Evolutionary conservation across 2,888 invertebrate species (phyloP), one percentile per base, ranked within the genome.

Genomic region (Drosophila lutescens): DNA sequence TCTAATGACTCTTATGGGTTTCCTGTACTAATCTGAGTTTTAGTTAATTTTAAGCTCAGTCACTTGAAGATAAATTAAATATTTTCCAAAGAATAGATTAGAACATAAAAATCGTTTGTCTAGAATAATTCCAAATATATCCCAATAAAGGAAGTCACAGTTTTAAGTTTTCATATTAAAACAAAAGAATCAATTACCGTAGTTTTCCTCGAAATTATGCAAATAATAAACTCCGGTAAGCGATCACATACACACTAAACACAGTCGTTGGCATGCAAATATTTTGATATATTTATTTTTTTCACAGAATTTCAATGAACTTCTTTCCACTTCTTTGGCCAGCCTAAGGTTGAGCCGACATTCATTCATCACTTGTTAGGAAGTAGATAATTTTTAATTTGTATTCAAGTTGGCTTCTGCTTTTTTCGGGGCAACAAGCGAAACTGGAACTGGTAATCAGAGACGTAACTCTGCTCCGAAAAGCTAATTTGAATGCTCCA

Each of bases 401-500:
- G 70, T 65, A 71, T 71, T 65, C 70, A 74, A 50, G 50, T 41
- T 32, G 46, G 46, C 74, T 74, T 65, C 74, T 56, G 66, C 32
- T 30, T 51, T 70, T 69, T 53, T 63, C 30, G 40, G 46, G 30
- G 47, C 68, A 68, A 74, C 70, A 70, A 49, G 8, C 69, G 26
- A 47, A 54, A 66, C 70, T 69, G 65, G 61, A 71, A 36, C 72
- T 61, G 46, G 66, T 74, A 71, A 74, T 66, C 55, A 51, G 53
- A 72, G 53, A 54, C 75, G 57, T 54, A 57, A 62, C 54, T 54
- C 13, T 77, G 82, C 67, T 77, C 78, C 61, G 74, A 56, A 80
- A 74, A 83, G 66, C 81, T 88, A 59, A 81, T 68, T 77, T 65
- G 58, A 70, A 73, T 82, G 67, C 53, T 43, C 55, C 51, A 67